Conservation (phyloP, 2,888 invertebrate genomes). For the Metellina segmentata region DNA sequence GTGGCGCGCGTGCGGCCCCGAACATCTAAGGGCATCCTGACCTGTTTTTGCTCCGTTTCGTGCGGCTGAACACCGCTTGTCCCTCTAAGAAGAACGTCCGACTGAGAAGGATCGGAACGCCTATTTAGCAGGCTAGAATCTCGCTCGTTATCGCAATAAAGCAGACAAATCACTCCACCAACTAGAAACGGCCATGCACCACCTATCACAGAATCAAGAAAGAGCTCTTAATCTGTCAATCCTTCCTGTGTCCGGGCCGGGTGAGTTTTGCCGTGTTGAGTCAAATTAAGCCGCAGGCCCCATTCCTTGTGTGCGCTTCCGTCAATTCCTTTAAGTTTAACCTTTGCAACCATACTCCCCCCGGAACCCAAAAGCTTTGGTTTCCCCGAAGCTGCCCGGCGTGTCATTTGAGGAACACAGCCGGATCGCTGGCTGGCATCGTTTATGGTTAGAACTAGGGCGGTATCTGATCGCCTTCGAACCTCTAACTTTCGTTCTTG, state of each 20-base stretch:
- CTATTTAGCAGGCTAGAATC: slow-evolving; percentile 85
- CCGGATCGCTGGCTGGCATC: slow-evolving; percentile 86
- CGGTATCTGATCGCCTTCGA: slow-evolving; percentile 87
- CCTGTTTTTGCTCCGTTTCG: slow-evolving; percentile 80
- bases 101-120: slow-evolving; percentile 33
- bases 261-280: slow-evolving; percentile 80
- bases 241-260: slow-evolving; percentile 65
- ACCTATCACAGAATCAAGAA: slow-evolving; percentile 80
- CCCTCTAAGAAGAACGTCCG: slow-evolving; percentile 83
- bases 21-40: slow-evolving; percentile 83
- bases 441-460: slow-evolving; percentile 86
- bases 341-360: slow-evolving; percentile 79
- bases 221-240: slow-evolving; percentile 67
- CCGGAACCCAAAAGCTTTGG: slow-evolving; percentile 82
- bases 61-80: slow-evolving; percentile 80
- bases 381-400: slow-evolving; percentile 84
- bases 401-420: slow-evolving; percentile 84
- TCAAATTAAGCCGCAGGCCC: slow-evolving; percentile 85
- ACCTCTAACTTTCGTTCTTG: slow-evolving; percentile 87
- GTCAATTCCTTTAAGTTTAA: slow-evolving; percentile 84
- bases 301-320: slow-evolving; percentile 88
- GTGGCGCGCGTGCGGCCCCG: slow-evolving; percentile 86
- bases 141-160: slow-evolving; percentile 89
- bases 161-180: slow-evolving; percentile 88
- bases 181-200: slow-evolving; percentile 87